Conservation (phyloP, 2,888 invertebrate genomes). For the Drosophila meridionalis region DNA sequence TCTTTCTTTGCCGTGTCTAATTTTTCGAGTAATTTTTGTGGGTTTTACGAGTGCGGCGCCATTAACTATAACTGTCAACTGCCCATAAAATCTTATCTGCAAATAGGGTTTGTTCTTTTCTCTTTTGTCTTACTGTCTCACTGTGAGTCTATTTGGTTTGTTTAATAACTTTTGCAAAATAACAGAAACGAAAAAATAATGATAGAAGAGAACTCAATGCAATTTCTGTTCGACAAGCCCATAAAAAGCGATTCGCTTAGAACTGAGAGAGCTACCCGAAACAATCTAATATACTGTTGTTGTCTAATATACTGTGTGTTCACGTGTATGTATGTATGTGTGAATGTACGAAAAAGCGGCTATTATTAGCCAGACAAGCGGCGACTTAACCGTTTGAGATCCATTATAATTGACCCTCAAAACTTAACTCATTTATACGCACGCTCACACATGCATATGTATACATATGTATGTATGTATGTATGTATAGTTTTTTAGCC, state of each 20-base stretch:
- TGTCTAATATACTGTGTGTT: neutral
- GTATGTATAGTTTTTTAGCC: slow-evolving; percentile 25
- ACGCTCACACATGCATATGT: neutral
- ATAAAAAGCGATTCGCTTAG: slow-evolving; percentile 36
- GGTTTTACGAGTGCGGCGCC: slow-evolving; percentile 67
- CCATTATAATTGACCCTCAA: slow-evolving; percentile 75
- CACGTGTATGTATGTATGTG: neutral
- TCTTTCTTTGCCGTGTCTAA: slow-evolving; percentile 24
- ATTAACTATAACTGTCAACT: slow-evolving; percentile 74
- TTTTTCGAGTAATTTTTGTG: slow-evolving; percentile 60
- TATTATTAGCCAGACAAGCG: slow-evolving; percentile 53
- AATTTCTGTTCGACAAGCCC: slow-evolving; percentile 45
- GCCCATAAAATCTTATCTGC: slow-evolving; percentile 75
- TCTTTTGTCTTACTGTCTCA: slow-evolving; percentile 6
- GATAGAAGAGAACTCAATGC: slow-evolving; percentile 24
- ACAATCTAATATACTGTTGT: slow-evolving; percentile 2
- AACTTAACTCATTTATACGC: slow-evolving; percentile 38
- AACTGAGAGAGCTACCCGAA: slow-evolving; percentile 11
- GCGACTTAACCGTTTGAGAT: slow-evolving; percentile 51
- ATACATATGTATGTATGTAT: slow-evolving; percentile 9
- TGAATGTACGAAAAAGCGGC: neutral
- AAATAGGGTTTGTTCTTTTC: slow-evolving; percentile 43
- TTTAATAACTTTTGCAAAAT: slow-evolving; percentile 47
- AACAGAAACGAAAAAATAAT: neutral
- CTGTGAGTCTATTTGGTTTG: slow-evolving; percentile 32